Evolutionary conservation across 2,888 invertebrate species (phyloP).

Genomic region (Litoditis marina): DNA sequence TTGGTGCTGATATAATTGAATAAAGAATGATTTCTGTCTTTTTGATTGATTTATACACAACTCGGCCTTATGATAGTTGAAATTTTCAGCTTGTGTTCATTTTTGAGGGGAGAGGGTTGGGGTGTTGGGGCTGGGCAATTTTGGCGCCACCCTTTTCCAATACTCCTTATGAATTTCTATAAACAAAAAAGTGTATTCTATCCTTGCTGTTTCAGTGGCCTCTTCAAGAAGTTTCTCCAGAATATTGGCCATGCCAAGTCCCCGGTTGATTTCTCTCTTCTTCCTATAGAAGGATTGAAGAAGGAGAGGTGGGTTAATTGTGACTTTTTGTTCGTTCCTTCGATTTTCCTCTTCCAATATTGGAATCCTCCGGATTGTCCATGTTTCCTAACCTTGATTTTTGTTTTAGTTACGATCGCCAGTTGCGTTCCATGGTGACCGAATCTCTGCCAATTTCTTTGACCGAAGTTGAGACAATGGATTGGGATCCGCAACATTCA

Average conservation of each 20-base stretch:
- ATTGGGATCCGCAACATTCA: conserved; percentile 10
- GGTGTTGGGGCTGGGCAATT: no score
- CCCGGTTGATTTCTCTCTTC: conserved; percentile 83
- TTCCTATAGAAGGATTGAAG: conserved; percentile 81
- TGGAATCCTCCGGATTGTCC: background rate
- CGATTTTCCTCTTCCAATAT: background rate
- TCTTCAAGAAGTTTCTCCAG: conserved; percentile 53
- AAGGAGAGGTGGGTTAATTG: conserved; percentile 65
- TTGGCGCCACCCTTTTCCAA: no score
- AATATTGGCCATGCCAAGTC: conserved; percentile 46
- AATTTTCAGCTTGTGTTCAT: no score
- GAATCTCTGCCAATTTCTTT: conserved; percentile 7
- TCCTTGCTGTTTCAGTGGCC: conserved; percentile 47
- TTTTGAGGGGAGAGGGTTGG: no score
- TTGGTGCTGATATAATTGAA: background rate
- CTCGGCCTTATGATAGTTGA: no score
- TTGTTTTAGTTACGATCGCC: background rate
- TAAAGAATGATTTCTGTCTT: no score
- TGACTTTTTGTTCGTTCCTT: background rate
- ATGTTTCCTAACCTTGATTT: background rate
- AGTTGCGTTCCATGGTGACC: background rate
- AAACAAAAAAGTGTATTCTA: no score
- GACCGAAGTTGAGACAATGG: background rate
- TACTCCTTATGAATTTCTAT: no score
- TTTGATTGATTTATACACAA: no score